Percentiles rank a stretch among this genome's conserved stretches.
These are phyloP conservation scores for Thalassophryne amazonica DNA, from an alignment of 2,797 vertebrate species.

Conservation along the genomic window DNA sequence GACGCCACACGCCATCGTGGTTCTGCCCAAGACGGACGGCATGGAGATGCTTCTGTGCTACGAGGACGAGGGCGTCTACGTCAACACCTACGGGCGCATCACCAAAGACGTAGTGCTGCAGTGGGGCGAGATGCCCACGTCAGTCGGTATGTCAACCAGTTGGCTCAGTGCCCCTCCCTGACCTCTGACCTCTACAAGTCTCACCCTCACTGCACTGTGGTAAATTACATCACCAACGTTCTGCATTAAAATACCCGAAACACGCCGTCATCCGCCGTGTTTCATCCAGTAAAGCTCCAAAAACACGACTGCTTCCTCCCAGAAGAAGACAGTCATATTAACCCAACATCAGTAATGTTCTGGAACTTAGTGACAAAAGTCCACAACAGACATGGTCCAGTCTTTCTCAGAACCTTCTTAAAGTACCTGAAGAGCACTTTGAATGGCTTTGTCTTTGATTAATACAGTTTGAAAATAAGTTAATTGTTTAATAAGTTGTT, in stretches of 20 bases:
- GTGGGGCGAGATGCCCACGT: conserved; percentile 99
- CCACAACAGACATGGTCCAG: no score
- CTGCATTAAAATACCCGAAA: conserved; percentile 29
- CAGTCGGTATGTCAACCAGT: conserved; percentile 90
- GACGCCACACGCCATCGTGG: conserved; percentile 97
- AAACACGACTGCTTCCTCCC: no score
- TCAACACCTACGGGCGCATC: conserved; percentile 98
- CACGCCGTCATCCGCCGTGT: conserved; percentile 21
- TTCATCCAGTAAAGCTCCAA: conserved; percentile 18
- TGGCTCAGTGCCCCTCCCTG: conserved; percentile 46
- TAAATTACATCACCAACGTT: conserved; percentile 5
- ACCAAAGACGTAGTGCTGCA: conserved; percentile 99
- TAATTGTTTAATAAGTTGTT: no score
- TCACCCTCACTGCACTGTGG: conserved; percentile 17
- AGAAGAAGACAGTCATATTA: no score
- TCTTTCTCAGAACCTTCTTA: no score
- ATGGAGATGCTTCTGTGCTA: conserved; percentile 99
- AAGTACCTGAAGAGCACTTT: no score
- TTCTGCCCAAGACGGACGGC: conserved; percentile 97
- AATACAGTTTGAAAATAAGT: no score
- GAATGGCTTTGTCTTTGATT: no score
- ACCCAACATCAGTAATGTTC: no score
- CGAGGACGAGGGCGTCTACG: conserved; percentile 97
- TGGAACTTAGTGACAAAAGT: no score
- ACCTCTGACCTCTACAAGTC: conserved; percentile 43